These are phyloP conservation scores for Psittacus erithacus DNA, from an alignment of 2,113 vertebrate genomes.

Conservation along the genomic window DNA sequence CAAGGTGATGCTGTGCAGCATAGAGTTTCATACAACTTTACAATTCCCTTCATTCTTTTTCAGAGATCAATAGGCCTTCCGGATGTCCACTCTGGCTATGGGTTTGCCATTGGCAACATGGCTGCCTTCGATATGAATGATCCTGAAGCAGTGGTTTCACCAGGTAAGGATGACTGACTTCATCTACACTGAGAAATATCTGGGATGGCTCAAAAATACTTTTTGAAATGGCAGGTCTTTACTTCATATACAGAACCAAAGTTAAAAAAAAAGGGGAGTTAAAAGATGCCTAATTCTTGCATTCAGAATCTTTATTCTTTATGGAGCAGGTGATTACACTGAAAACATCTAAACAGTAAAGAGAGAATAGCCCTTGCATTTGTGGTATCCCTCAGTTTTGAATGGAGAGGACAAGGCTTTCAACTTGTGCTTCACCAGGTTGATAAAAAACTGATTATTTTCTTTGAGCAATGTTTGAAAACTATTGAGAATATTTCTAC, in stretches of 20 bases:
- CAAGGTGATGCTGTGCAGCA: neutral
- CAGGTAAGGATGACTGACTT: constrained; percentile 75
- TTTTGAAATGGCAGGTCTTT: neutral
- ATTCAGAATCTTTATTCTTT: neutral
- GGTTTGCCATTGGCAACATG: constrained; percentile 99
- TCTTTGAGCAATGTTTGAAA: neutral
- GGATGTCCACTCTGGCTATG: constrained; percentile 97
- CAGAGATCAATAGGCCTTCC: constrained; percentile 95
- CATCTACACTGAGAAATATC: neutral
- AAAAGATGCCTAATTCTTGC: neutral
- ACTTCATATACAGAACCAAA: neutral
- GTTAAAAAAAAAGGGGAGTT: neutral
- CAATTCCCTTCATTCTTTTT: neutral
- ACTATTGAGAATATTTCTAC: neutral
- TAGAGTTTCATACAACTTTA: neutral
- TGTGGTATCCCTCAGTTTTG: neutral
- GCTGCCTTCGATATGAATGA: constrained; percentile 95
- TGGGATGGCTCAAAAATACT: neutral
- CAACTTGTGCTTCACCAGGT: neutral
- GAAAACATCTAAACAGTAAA: neutral
- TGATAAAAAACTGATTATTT: neutral
- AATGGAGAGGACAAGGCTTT: neutral
- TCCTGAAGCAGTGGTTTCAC: constrained; percentile 92
- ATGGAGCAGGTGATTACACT: neutral
- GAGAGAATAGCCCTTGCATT: neutral